Evolutionary conservation across 2,797 vertebrate genomes (phyloP).

Genomic region (Buphagus erythrorhynchus): DNA sequence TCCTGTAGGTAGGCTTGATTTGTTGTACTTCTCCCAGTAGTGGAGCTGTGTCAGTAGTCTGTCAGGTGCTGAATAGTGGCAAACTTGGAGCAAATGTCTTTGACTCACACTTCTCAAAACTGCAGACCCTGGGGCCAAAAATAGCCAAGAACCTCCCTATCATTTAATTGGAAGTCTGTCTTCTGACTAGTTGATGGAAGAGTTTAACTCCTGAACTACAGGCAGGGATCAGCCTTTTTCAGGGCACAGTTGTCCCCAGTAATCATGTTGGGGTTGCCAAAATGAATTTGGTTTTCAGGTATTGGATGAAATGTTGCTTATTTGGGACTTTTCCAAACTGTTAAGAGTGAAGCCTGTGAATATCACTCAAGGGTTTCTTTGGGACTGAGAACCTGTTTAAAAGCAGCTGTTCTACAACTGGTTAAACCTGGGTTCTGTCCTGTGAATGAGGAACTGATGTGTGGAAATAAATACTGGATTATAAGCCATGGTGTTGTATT

Average conservation of each 20-base stretch:
- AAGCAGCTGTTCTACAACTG: background rate
- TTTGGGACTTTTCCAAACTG: background rate
- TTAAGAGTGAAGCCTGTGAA: background rate
- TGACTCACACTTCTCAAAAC: conserved; percentile 52
- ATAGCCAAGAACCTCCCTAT: background rate
- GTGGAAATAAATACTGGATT: background rate
- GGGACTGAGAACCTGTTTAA: conserved; percentile 2
- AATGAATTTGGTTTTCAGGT: background rate
- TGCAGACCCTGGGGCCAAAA: conserved; percentile 51
- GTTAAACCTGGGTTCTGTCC: background rate
- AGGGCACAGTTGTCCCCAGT: background rate
- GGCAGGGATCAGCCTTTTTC: background rate
- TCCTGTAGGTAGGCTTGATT: conserved; percentile 26
- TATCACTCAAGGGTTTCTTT: background rate
- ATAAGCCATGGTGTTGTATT: background rate
- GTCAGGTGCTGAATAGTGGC: conserved; percentile 27
- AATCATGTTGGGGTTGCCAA: background rate
- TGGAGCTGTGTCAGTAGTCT: conserved; percentile 1
- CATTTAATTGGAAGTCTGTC: background rate
- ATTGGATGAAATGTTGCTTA: background rate
- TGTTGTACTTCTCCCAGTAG: background rate
- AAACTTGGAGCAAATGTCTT: conserved; percentile 18
- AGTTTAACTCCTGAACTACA: background rate
- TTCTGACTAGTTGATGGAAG: background rate
- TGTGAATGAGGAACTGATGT: background rate